Evolutionary conservation across 2,797 vertebrate genomes (phyloP).

Genomic region (Xerus rutilus): DNA sequence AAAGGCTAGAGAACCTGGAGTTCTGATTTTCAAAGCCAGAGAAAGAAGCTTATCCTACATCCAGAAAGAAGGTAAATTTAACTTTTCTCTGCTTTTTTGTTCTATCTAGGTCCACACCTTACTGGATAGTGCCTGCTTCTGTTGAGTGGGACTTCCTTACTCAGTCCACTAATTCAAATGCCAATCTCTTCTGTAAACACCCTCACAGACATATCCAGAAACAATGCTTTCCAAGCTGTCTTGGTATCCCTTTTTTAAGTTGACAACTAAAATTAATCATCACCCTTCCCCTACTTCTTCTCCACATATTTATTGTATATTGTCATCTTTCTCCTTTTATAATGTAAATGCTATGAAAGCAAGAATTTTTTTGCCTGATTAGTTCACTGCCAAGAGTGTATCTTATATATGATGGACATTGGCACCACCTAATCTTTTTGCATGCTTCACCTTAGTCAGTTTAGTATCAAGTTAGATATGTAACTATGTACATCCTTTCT

Average conservation of each 20-base stretch:
- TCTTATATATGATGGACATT: not conserved
- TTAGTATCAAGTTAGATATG: not conserved
- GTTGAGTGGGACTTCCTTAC: not conserved
- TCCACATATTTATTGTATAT: not conserved
- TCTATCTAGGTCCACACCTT: not conserved
- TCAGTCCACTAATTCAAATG: not conserved
- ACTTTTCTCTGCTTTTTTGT: not conserved
- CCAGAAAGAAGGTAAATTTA: not conserved
- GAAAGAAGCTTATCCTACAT: not conserved
- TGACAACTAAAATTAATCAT: not conserved
- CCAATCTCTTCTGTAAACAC: not conserved
- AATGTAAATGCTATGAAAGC: not conserved
- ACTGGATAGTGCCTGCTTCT: not conserved
- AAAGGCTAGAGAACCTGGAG: not conserved
- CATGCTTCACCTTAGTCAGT: not conserved
- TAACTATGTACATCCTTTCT: conserved; percentile 9
- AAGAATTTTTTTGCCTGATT: not conserved
- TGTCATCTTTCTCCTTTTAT: not conserved
- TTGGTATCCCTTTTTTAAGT: not conserved
- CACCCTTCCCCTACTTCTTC: not conserved
- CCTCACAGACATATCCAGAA: not conserved
- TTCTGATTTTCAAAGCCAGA: not conserved
- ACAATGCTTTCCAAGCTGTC: not conserved
- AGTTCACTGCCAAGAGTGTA: not conserved
- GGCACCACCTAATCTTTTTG: not conserved